Evolutionary conservation across 1,140 invertebrate genomes (phyloP).

Genomic region (Pantala flavescens): DNA sequence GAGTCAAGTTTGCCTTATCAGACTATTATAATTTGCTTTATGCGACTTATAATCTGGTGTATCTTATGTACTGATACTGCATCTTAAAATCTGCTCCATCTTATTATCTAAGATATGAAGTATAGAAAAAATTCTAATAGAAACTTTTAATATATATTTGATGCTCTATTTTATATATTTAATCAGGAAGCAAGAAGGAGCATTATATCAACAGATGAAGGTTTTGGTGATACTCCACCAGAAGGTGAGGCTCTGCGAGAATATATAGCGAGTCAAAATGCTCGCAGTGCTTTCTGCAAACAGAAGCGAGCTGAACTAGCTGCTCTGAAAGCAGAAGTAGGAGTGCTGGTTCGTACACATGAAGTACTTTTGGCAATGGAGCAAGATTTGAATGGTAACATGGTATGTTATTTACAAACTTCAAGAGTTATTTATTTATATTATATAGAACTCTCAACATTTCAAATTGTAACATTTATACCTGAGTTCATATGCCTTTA

Average conservation of each 20-base stretch:
- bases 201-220: neutral
- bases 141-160: too few species aligned
- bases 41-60: too few species aligned
- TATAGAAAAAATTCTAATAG: too few species aligned
- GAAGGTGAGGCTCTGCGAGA: slow-evolving; percentile 63
- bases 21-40: too few species aligned
- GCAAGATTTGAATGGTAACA: slow-evolving; percentile 34
- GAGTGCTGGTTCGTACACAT: slow-evolving; percentile 50
- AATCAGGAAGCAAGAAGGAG: slow-evolving; percentile 18
- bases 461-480: slow-evolving; percentile 17
- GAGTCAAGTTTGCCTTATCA: too few species aligned
- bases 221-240: slow-evolving; percentile 1
- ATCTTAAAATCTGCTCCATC: too few species aligned
- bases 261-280: slow-evolving; percentile 65
- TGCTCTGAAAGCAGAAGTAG: slow-evolving; percentile 56
- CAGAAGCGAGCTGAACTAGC: slow-evolving; percentile 60
- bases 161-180: too few species aligned
- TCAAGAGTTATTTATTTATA: neutral
- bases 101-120: too few species aligned
- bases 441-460: neutral
- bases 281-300: slow-evolving; percentile 70
- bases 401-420: slow-evolving; percentile 32
- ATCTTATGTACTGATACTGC: too few species aligned
- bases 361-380: slow-evolving; percentile 45
- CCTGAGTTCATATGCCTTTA: too few species aligned